Conservation (phyloP, 2,888 invertebrate genomes). For the Acleris laterana region DNA sequence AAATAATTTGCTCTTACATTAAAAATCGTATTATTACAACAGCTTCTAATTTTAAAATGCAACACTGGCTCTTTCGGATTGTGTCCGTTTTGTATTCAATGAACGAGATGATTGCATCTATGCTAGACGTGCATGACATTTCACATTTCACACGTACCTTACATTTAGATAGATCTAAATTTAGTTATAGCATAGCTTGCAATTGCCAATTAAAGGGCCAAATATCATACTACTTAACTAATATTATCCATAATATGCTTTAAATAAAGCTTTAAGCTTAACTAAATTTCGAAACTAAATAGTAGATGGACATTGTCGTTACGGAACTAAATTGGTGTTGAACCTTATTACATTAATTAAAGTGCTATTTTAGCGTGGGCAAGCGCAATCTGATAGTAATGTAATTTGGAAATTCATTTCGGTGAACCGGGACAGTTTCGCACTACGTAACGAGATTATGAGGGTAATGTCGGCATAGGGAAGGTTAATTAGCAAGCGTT, state of each 20-base stretch:
- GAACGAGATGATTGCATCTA: no score
- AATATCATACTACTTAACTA: neutral
- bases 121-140: no score
- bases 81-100: no score
- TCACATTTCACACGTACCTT: no score
- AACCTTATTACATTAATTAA: conserved; percentile 10
- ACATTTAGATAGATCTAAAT: no score
- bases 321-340: conserved; percentile 10
- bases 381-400: neutral
- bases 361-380: conserved; percentile 14
- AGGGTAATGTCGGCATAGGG: conserved; percentile 15
- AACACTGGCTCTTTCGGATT: no score
- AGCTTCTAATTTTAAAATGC: no score
- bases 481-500: conserved; percentile 6
- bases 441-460: conserved; percentile 28
- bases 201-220: neutral
- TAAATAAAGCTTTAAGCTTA: neutral
- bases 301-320: conserved; percentile 18
- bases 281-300: conserved; percentile 18
- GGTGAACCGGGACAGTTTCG: conserved; percentile 24
- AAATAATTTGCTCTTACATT: no score
- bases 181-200: no score
- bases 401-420: conserved; percentile 27
- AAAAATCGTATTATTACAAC: no score
- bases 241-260: neutral